Percentiles rank a stretch among this genome's conserved stretches.
Evolutionary conservation across 2,797 vertebrate species (phyloP).

Genomic region (Sparus aurata): DNA sequence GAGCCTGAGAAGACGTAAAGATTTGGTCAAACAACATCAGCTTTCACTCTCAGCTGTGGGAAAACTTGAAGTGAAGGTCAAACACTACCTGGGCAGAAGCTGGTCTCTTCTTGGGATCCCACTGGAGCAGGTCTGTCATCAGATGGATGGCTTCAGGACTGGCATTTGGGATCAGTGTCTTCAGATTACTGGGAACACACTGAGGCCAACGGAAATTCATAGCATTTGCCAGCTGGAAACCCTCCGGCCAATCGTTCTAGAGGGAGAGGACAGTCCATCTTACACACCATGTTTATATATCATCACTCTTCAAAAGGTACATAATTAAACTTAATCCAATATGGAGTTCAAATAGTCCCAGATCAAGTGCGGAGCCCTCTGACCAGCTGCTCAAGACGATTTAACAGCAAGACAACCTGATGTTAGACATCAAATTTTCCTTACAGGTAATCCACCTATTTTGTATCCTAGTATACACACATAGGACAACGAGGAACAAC

Average conservation of each 20-base stretch:
- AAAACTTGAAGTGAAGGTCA: background rate
- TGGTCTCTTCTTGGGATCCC: constrained; percentile 97
- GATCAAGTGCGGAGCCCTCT: too few species aligned
- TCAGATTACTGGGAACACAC: constrained; percentile 93
- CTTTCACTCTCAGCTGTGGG: background rate
- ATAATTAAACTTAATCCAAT: too few species aligned
- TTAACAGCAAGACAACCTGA: too few species aligned
- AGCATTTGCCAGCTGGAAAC: constrained; percentile 91
- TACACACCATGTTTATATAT: background rate
- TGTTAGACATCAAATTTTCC: too few species aligned
- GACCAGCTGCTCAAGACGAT: too few species aligned
- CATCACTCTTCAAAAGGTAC: background rate
- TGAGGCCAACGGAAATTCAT: constrained; percentile 99
- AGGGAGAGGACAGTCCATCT: constrained; percentile 14
- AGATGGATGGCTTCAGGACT: constrained; percentile 93
- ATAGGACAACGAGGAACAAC: too few species aligned
- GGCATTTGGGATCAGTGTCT: constrained; percentile 96
- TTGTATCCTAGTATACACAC: too few species aligned
- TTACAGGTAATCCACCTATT: too few species aligned
- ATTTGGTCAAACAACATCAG: constrained; percentile 11
- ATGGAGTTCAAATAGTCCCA: too few species aligned
- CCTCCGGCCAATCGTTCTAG: constrained; percentile 96
- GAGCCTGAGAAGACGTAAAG: constrained; percentile 81
- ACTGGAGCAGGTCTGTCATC: constrained; percentile 94
- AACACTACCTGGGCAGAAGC: constrained; percentile 92